Base-by-base conservation (phyloP, 2,113 vertebrate genomes). In the Crotophaga sulcirostris region DNA sequence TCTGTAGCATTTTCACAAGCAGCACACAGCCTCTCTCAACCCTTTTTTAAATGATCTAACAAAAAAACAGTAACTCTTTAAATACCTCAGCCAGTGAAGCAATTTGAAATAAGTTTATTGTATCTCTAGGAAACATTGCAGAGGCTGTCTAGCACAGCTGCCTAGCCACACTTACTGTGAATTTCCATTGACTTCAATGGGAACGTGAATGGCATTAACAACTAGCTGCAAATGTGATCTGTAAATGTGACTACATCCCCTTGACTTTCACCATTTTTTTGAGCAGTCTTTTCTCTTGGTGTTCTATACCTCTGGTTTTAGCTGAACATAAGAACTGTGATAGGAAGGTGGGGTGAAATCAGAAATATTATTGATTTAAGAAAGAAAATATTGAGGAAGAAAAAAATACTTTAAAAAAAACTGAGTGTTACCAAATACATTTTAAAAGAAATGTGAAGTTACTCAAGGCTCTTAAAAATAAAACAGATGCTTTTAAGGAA, bases 121-220 rank as follows among this genome's bases (percentile, higher is more conserved):
- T 9, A 24, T 6, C 23, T 62, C n/a, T 52, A 4, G 49, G 58
- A 77, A 87, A 31, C 24, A 9, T 64, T 70, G 94, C 83, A 70
- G 40, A 85, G 54, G 17, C 36, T 24, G 84, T 55, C 54, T 6
- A 33, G 75, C 78, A 58, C 55, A 80, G 76, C 73, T 36, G 78
- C 62, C 81, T 31, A 11, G 5, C 14, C 40, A 77, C 56, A 6
- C 38, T 56, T 7, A 7, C 44, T 60, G 78, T 38, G 88, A 93
- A 88, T 88, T 92, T 83, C 84, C 93, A 87, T 14, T 31, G 15
- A 59, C 75, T 87, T 81, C 64, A 73, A 4, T 8, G 33, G 76
- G 44, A 93, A 72, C 18, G 26, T 79, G 91, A 86, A 67, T 3
- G 21, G 89, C 94, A 93, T 81, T 12, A 72, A 55, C 38, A 86